Conservation (phyloP, 2,113 vertebrate species). For the Notiomystis cincta region DNA sequence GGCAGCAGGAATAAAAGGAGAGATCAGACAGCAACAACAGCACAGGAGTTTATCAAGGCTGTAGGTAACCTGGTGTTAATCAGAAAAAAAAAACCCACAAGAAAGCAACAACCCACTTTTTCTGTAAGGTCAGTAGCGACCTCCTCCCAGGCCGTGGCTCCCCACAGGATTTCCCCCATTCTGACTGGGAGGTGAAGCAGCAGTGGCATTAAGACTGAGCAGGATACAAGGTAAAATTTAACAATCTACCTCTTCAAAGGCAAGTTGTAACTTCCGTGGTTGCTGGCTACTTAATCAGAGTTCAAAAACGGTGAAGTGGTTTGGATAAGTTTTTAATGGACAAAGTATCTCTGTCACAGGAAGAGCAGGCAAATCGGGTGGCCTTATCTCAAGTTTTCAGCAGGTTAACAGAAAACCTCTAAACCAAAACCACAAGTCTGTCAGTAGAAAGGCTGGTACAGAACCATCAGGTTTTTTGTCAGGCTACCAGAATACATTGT, state of each 20-base stretch:
- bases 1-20: not conserved
- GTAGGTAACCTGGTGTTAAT: not conserved
- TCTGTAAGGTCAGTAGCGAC: not conserved
- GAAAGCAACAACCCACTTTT: not conserved
- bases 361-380: not conserved
- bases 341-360: not conserved
- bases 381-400: not conserved
- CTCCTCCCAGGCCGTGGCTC: not conserved
- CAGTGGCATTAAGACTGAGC: not conserved
- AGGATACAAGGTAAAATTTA: not conserved
- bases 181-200: not conserved
- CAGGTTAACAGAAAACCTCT: not conserved
- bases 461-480: not conserved
- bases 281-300: not conserved
- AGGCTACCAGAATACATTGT: not conserved
- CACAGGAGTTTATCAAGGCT: not conserved
- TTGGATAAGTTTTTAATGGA: not conserved
- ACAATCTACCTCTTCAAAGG: not conserved
- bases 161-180: fast-evolving
- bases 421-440: not conserved
- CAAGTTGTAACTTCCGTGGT: not conserved
- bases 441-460: not conserved
- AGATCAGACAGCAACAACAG: not conserved
- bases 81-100: not conserved
- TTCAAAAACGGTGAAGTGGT: not conserved